Conservation (phyloP, 2,113 vertebrate species). For the Xenopus laevis region DNA sequence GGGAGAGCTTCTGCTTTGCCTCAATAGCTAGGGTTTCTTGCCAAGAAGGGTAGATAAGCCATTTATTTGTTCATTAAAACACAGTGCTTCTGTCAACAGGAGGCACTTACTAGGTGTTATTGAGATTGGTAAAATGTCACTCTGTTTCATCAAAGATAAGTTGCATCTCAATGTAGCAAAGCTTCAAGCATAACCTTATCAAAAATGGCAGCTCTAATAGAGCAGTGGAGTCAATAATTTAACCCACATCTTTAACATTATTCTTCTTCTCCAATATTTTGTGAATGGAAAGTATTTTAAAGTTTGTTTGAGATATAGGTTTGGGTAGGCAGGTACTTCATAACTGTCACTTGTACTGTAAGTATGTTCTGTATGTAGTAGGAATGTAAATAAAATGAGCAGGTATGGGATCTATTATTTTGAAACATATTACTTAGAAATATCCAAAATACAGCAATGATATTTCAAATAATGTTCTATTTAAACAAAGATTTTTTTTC, state of each 20-base stretch:
- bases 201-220: constrained; percentile 43
- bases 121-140: constrained; percentile 67
- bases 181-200: constrained; percentile 30
- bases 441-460: too few relatives aligned
- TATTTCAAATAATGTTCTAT: too few relatives aligned
- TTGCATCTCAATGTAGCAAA: constrained; percentile 36
- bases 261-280: not conserved
- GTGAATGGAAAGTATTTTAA: not conserved
- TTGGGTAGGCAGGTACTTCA: too few relatives aligned
- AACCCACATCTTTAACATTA: constrained; percentile 18
- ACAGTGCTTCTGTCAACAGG: constrained; percentile 66
- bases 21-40: constrained; percentile 63
- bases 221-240: constrained; percentile 44
- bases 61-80: constrained; percentile 77
- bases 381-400: too few relatives aligned
- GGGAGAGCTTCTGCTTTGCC: constrained; percentile 67
- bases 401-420: too few relatives aligned
- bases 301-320: too few relatives aligned
- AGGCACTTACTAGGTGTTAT: constrained; percentile 65
- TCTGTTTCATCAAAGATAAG: constrained; percentile 58
- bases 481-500: too few relatives aligned
- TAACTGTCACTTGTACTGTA: too few relatives aligned
- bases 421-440: too few relatives aligned
- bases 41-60: constrained; percentile 68
- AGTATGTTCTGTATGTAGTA: too few relatives aligned